Conservation (phyloP, 2,888 invertebrate species). For the Lasius fuliginosus region DNA sequence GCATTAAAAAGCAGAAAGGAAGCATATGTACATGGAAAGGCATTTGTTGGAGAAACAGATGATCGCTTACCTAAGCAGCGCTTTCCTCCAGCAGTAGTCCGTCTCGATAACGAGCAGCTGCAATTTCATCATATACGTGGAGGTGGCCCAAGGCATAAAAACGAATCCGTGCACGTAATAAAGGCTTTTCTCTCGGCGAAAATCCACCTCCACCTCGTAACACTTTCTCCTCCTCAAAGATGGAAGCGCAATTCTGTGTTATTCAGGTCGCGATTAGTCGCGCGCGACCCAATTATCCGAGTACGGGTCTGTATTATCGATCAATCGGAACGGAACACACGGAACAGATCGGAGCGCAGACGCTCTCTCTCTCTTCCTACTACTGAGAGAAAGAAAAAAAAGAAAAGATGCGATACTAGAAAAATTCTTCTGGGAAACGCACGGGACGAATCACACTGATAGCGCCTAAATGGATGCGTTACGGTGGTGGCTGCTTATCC, state of each 20-base stretch:
- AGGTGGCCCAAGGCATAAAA: conserved; percentile 73
- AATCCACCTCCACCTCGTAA: conserved; percentile 31
- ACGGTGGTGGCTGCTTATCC: not conserved
- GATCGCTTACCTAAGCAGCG: conserved; percentile 82
- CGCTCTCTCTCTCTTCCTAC: not conserved
- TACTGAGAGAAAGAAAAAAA: not conserved
- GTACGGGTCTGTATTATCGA: conserved; percentile 62
- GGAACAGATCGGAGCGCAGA: conserved; percentile 9
- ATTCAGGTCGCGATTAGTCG: conserved; percentile 64
- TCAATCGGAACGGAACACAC: conserved; percentile 60
- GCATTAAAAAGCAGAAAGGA: not conserved
- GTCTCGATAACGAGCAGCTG: conserved; percentile 84
- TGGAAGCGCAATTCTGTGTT: conserved; percentile 41
- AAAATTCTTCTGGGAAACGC: not conserved
- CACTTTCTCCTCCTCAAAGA: conserved; percentile 8
- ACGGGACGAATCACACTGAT: conserved; percentile 19
- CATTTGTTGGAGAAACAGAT: not conserved
- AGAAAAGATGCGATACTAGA: conserved; percentile 6
- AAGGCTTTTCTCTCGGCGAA: conserved; percentile 49
- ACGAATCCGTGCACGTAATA: conserved; percentile 52
- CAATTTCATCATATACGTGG: conserved; percentile 84
- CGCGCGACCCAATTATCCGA: conserved; percentile 67
- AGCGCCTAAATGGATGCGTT: not conserved
- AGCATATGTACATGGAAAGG: not conserved
- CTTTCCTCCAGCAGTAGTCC: conserved; percentile 84